Conservation (phyloP, 2,888 invertebrate species). For the Drosophila peninsularis region DNA sequence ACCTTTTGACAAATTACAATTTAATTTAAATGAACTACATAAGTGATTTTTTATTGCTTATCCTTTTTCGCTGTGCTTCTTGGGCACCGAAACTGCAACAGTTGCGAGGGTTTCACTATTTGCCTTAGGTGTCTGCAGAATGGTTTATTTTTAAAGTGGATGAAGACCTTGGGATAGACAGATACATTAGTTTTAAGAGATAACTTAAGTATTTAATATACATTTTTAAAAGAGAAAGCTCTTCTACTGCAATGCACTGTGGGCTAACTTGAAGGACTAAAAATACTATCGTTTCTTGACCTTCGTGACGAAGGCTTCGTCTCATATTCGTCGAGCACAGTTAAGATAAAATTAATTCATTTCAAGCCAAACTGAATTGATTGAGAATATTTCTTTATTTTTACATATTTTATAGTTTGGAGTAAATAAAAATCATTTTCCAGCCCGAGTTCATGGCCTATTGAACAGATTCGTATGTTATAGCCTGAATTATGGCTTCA, state of each 20-base stretch:
- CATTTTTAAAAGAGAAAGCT: not conserved
- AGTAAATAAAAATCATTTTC: no score
- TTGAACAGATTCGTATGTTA: no score
- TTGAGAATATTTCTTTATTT: not conserved
- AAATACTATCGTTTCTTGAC: no score
- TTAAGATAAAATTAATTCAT: no score
- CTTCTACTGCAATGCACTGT: not conserved
- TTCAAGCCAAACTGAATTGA: not conserved
- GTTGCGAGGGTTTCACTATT: not conserved
- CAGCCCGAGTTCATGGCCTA: no score
- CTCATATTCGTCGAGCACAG: no score
- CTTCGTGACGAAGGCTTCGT: no score
- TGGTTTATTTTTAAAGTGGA: not conserved
- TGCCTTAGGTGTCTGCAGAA: not conserved
- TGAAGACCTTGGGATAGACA: no score
- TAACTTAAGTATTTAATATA: not conserved
- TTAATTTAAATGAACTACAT: conserved; percentile 81
- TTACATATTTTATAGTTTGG: no score
- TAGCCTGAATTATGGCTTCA: no score
- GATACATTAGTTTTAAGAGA: not conserved
- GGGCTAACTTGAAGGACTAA: no score
- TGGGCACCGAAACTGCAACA: not conserved
- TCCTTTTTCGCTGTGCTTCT: not conserved
- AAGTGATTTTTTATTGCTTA: conserved; percentile 74
- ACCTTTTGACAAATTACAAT: conserved; percentile 74